Base-by-base conservation (phyloP, 2,888 invertebrate genomes). In the Cryptus armator region DNA sequence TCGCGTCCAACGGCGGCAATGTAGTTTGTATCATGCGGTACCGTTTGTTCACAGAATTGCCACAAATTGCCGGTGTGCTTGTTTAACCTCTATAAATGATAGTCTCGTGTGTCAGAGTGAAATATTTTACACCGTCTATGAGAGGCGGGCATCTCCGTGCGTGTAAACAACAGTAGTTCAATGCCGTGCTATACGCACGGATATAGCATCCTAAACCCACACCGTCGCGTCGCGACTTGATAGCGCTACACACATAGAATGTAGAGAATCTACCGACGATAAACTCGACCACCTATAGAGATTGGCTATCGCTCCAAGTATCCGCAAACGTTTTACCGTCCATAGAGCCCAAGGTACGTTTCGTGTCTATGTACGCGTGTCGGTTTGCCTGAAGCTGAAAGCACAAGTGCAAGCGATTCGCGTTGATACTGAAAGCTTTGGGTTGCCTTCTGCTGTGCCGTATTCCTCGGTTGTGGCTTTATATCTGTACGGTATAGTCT, bases 51-150 rank as follows among this genome's bases (percentile, higher is more conserved):
- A 10, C 56, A 3, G 10, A 9, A 56, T 56, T 24, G 56, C 56
- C 56, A 56, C 56, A 16, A 24, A 56, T 56, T 56, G 56, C 56
- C 56, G 56, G 24, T 56, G 56, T 9, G 56, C 56, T 56, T 24
- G 56, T 12, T 24, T 12, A 24, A 56, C 24, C 24, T 24, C 24
- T 19, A 24, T 12, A 19, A 56, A 56, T 24, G 56, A 10, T 12
- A 10, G 56, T 56, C 56, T 56, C 12, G 3, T 12, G 12, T 12
- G 12, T 56, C 56, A 19, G 56, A 56, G 24, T 56, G 56, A 56
- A 56, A 56, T 56, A 56, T 56, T 56, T 56, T 7, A 37, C 37
- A 56, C 19, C 56, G 9, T 19, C 24, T 19, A 2, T 10, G 56
- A 12, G 56, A 56, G 19, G 56, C 56, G 1, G 10, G 19, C 19